Conservation (phyloP, 2,888 invertebrate genomes). For the Acanthococcus lagerstroemiae region DNA sequence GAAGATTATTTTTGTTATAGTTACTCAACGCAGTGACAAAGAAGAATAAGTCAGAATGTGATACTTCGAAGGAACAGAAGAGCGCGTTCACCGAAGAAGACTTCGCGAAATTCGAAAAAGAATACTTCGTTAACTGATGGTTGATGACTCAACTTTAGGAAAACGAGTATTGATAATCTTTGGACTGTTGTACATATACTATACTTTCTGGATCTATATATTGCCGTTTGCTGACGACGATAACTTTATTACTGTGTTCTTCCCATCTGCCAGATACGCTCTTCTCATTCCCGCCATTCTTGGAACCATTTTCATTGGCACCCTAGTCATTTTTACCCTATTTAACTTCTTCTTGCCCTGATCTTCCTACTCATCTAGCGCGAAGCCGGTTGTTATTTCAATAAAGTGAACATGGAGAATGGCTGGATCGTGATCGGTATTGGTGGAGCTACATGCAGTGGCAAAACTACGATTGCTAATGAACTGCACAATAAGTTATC, state of each 20-base stretch:
- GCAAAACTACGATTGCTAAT: constrained; percentile 64
- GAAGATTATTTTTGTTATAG: neutral
- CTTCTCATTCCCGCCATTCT: constrained; percentile 51
- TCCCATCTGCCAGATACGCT: constrained; percentile 51
- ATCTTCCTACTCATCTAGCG: too few relatives aligned
- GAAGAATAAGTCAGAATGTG: constrained; percentile 2
- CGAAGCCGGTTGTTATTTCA: too few relatives aligned
- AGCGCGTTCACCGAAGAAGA: constrained; percentile 62
- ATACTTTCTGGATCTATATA: constrained; percentile 56
- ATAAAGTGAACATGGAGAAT: constrained; percentile 3
- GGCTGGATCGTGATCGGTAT: constrained; percentile 56
- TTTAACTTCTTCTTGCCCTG: constrained; percentile 22
- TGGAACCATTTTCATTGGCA: constrained; percentile 56
- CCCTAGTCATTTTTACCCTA: constrained; percentile 52
- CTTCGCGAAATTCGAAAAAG: constrained; percentile 55
- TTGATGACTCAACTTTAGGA: constrained; percentile 42
- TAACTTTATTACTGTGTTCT: constrained; percentile 46
- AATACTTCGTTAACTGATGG: constrained; percentile 47
- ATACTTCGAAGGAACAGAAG: constrained; percentile 41
- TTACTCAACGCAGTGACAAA: constrained; percentile 4
- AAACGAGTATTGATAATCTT: constrained; percentile 49
- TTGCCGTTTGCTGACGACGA: constrained; percentile 57
- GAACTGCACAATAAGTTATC: constrained; percentile 45
- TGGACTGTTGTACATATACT: constrained; percentile 47
- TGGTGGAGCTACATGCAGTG: constrained; percentile 72